Percentiles rank a stretch among this genome's conserved stretches.
Conservation (phyloP, 1,140 invertebrate genomes). For the Dufourea novaeangliae region DNA sequence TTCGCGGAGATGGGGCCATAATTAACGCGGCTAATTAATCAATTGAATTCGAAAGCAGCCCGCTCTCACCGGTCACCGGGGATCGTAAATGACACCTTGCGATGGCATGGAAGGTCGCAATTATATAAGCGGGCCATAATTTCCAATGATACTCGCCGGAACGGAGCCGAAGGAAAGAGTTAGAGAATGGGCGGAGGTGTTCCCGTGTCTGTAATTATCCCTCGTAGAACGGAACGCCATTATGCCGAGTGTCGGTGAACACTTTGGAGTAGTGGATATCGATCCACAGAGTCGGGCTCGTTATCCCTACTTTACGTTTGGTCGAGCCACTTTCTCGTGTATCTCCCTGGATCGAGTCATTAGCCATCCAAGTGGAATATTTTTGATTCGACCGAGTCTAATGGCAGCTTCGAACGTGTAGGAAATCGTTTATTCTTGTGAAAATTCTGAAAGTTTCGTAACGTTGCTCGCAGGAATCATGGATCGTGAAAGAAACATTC, state of each 20-base stretch:
- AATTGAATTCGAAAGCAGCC: slow-evolving; percentile 13
- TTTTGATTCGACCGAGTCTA: too few relatives aligned
- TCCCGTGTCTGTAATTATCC: slow-evolving; percentile 56
- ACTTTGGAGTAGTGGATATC: slow-evolving; percentile 52
- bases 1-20: background rate
- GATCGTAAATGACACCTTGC: slow-evolving; percentile 23
- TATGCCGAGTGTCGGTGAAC: slow-evolving; percentile 52
- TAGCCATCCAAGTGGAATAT: background rate
- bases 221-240: slow-evolving; percentile 51
- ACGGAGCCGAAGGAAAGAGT: background rate
- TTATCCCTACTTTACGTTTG: slow-evolving; percentile 65
- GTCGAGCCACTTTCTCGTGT: slow-evolving; percentile 7
- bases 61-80: slow-evolving; percentile 3
- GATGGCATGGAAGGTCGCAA: slow-evolving; percentile 30
- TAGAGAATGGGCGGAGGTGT: slow-evolving; percentile 38
- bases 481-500: too few relatives aligned
- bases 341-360: background rate
- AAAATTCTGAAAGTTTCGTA: too few relatives aligned
- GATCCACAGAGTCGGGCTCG: slow-evolving; percentile 42
- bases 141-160: slow-evolving; percentile 41
- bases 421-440: too few relatives aligned
- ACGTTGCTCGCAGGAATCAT: too few relatives aligned
- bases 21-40: slow-evolving; percentile 45
- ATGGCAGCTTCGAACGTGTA: too few relatives aligned
- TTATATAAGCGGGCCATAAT: slow-evolving; percentile 55